Evolutionary conservation across 2,888 invertebrate species (phyloP).

Genomic region (Encarsia formosa): DNA sequence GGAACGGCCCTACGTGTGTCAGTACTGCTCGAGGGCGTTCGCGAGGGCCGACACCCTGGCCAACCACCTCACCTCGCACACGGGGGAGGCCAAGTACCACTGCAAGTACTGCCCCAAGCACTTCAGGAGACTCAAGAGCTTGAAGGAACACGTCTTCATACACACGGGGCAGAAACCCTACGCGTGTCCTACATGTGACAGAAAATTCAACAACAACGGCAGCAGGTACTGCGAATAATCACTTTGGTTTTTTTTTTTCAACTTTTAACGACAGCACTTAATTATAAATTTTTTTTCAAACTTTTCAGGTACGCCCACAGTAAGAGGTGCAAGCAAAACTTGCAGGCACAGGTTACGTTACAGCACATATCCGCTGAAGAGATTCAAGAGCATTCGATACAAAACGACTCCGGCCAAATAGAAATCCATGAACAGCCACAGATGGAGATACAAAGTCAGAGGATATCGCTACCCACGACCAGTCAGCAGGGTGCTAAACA

Average conservation of each 20-base stretch:
- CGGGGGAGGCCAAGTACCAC: conserved; percentile 49
- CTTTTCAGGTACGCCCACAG: conserved; percentile 49
- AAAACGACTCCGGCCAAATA: conserved; percentile 11
- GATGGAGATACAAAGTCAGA: conserved; percentile 11
- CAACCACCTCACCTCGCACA: conserved; percentile 48
- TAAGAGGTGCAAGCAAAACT: conserved; percentile 47
- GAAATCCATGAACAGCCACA: conserved; percentile 25
- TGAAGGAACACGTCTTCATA: conserved; percentile 49
- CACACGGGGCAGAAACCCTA: conserved; percentile 50
- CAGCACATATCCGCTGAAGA: conserved; percentile 35
- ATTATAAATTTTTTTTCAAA: no score
- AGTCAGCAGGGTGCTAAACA: conserved; percentile 38
- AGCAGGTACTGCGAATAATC: no score
- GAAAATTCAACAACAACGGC: conserved; percentile 48
- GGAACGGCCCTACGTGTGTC: conserved; percentile 48
- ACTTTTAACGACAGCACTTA: no score
- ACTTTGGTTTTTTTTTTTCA: no score
- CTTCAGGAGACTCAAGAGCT: conserved; percentile 45
- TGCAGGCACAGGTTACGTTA: no score
- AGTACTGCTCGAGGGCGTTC: conserved; percentile 47
- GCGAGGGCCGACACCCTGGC: conserved; percentile 48
- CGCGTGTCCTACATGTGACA: conserved; percentile 48
- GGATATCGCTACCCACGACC: conserved; percentile 28
- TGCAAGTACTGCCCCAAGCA: conserved; percentile 49
- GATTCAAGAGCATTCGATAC: no score